Conservation (phyloP, 2,113 vertebrate species). For the Falco punctatus region DNA sequence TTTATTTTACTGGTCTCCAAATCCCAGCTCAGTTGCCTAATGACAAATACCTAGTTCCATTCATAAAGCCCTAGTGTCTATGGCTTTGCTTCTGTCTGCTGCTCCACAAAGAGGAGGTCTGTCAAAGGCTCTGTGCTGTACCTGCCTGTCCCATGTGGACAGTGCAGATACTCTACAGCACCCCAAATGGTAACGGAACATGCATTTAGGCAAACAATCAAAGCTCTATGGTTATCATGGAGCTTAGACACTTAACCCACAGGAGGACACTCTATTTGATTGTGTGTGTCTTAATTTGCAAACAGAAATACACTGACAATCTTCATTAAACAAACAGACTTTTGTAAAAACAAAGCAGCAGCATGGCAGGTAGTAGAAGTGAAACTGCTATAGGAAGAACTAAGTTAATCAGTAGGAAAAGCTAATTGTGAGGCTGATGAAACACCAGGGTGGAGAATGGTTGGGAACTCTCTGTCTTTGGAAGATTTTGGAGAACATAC, state of each 20-base stretch:
- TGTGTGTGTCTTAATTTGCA: not conserved
- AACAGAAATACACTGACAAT: not conserved
- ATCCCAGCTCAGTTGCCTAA: not conserved
- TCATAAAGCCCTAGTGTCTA: rapidly evolving
- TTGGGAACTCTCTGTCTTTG: not conserved
- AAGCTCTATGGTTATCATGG: rapidly evolving
- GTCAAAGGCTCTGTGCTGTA: not conserved
- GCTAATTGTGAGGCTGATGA: not conserved
- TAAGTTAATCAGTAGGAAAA: not conserved
- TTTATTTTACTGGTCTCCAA: not conserved
- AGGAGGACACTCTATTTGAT: not conserved
- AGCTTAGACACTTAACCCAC: not conserved
- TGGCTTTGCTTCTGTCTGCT: not conserved
- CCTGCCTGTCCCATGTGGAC: not conserved
- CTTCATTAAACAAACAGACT: not conserved
- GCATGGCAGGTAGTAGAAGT: not conserved
- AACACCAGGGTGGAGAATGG: not conserved
- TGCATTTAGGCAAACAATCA: not conserved
- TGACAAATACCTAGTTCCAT: not conserved
- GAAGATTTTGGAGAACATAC: not conserved
- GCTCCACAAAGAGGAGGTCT: not conserved
- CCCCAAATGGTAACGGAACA: not conserved
- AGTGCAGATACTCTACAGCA: not conserved
- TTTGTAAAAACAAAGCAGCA: not conserved
- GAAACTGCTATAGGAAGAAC: not conserved